Evolutionary conservation across 2,888 invertebrate genomes (phyloP), one percentile per base, ranked within the genome.

Genomic region (Chrysolina haemoptera): DNA sequence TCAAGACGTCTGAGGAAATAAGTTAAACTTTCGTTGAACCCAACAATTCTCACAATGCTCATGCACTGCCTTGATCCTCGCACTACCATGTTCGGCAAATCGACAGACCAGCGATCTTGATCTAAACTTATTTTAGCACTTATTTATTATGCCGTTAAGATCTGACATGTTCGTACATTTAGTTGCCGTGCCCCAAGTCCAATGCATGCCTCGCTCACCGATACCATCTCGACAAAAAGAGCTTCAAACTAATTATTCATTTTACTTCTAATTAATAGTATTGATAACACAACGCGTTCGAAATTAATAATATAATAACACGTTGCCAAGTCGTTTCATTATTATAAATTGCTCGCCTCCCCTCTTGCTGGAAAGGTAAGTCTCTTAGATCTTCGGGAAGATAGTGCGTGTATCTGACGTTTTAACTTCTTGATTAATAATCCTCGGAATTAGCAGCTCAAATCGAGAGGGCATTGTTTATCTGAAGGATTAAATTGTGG

Each of bases 281-380:
- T 79, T 79, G 79, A 79, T 79, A 79, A 79, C 76, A 76, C 59
- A 74, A 71, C 74, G 74, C 72, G 77, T 71, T 74, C 76, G 68
- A 80, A 82, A 82, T 81, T 82, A 81, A 82, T 81, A 81, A 81
- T 81, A 78, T 81, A 82, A 82, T 82, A 76, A 78, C 79, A 81
- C 73, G 79, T 79, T 81, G 76, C 75, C 76, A 65, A 71, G 70
- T 69, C 53, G 74, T 65, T 73, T 76, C 75, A 71, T 68, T 66
- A 66, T 78, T 68, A 76, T 70, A 75, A 75, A 78, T 68, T 53
- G 73, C 74, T 46, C 62, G 46, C 71, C 55, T 72, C 73, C 70
- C 73, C 65, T 9, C 20, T 65, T 66, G 43, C 65, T 43, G 59
- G 74, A 68, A 53, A 55, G 71, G 55, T 41, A 59, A 53, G 72